phyloP scores from a whole-genome alignment of 1,140 invertebrate species.

The Steinernema feltiae region DNA sequence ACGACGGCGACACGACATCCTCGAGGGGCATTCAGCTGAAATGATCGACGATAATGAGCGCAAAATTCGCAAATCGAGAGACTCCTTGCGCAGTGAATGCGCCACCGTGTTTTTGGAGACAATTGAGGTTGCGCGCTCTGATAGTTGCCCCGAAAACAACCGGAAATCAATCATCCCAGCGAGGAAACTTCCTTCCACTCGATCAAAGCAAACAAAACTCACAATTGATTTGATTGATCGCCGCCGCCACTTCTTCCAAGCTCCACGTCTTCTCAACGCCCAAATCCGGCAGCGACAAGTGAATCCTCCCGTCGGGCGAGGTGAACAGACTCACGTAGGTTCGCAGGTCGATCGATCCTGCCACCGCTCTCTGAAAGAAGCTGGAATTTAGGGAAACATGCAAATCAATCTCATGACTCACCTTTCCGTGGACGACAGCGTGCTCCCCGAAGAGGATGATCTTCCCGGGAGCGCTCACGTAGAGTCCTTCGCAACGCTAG shows the following conservation, averaged over 20 bases:
- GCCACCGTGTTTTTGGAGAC: no score
- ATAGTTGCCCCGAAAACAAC: no score
- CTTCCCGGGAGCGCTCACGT: slow-evolving; percentile 86
- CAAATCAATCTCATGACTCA: slow-evolving; percentile 52
- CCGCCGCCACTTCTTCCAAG: slow-evolving; percentile 52
- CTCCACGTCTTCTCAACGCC: slow-evolving; percentile 58
- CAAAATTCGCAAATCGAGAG: no score
- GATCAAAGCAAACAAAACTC: not conserved
- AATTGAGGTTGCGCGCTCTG: no score
- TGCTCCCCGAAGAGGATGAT: slow-evolving; percentile 94
- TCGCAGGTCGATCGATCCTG: slow-evolving; percentile 74
- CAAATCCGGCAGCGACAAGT: slow-evolving; percentile 60
- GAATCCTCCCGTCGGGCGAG: slow-evolving; percentile 57
- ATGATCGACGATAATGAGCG: no score
- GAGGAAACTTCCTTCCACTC: no score
- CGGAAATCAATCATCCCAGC: no score
- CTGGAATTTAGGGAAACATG: not conserved
- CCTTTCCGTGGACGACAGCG: slow-evolving; percentile 91
- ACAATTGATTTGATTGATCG: slow-evolving; percentile 31
- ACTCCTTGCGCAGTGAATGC: no score
- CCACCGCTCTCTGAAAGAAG: slow-evolving; percentile 67
- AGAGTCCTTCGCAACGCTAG: slow-evolving; percentile 53
- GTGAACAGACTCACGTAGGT: slow-evolving; percentile 62
- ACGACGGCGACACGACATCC: slow-evolving; percentile 44
- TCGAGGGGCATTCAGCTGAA: slow-evolving; percentile 43